phyloP scores from a whole-genome alignment of 2,797 vertebrate genomes.

The Limosa lapponica region DNA sequence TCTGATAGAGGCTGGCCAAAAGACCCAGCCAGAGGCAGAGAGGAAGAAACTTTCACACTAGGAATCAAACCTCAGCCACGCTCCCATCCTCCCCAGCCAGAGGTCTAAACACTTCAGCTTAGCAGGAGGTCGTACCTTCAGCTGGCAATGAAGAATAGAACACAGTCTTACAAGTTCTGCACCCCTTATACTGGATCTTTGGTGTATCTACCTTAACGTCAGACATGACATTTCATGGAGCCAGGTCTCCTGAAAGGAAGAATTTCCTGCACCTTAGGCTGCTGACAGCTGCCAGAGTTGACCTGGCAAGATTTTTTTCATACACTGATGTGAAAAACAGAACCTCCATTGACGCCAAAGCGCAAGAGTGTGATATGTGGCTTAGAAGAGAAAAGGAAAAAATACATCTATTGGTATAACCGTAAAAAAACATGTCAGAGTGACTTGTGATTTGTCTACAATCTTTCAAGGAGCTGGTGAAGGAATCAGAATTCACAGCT shows the following conservation, averaged over 20 bases:
- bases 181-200: neutral
- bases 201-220: neutral
- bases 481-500: neutral
- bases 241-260: conserved; percentile 24
- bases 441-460: neutral
- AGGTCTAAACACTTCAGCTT: neutral
- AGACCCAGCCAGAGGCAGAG: neutral
- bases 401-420: neutral
- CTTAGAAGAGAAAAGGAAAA: neutral
- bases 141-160: neutral
- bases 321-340: conserved; percentile 51
- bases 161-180: neutral
- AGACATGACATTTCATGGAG: conserved; percentile 37
- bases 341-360: neutral
- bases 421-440: neutral
- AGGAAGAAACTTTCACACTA: neutral
- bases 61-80: neutral
- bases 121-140: neutral
- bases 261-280: conserved; percentile 58
- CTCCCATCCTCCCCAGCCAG: neutral
- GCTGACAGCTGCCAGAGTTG: conserved; percentile 31
- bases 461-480: neutral
- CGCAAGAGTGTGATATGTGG: neutral
- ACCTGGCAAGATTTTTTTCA: conserved; percentile 29
- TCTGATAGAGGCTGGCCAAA: neutral